Evolutionary conservation across 2,888 invertebrate genomes (phyloP).

Genomic region (Zhengitettix transpicula): DNA sequence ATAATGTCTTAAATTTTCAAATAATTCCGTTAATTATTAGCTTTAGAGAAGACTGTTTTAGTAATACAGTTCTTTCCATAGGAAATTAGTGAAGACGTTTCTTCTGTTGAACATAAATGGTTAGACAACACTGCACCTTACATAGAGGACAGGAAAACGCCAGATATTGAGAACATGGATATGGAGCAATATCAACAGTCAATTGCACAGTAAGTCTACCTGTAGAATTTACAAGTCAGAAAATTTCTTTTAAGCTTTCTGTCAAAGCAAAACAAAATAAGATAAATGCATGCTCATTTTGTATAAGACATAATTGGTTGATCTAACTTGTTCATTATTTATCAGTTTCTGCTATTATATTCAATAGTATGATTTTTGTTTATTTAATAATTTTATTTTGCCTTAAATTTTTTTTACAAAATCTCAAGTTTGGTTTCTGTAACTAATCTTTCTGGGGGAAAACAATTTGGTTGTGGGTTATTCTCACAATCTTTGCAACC

Average conservation of each 20-base stretch:
- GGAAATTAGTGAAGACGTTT: constrained; percentile 41
- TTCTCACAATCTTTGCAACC: not conserved
- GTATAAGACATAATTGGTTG: no score
- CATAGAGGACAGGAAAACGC: constrained; percentile 48
- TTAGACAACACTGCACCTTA: constrained; percentile 36
- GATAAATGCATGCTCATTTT: no score
- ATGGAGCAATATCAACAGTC: constrained; percentile 69
- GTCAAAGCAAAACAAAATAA: no score
- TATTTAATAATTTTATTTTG: no score
- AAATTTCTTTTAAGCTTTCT: no score
- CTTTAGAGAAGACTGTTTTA: no score
- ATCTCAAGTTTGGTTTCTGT: not conserved
- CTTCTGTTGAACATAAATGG: constrained; percentile 47
- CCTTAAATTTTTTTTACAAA: not conserved
- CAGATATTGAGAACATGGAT: constrained; percentile 66
- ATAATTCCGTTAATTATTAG: no score
- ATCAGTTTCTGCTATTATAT: no score
- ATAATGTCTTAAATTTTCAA: no score
- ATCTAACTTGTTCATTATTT: no score
- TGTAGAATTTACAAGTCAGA: no score
- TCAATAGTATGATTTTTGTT: no score
- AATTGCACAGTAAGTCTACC: constrained; percentile 52
- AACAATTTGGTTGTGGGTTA: not conserved
- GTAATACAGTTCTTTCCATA: constrained; percentile 16
- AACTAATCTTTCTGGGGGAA: not conserved